Evolutionary conservation across 2,888 invertebrate genomes (phyloP).

Genomic region (Drosophila nr. perissopoda): DNA sequence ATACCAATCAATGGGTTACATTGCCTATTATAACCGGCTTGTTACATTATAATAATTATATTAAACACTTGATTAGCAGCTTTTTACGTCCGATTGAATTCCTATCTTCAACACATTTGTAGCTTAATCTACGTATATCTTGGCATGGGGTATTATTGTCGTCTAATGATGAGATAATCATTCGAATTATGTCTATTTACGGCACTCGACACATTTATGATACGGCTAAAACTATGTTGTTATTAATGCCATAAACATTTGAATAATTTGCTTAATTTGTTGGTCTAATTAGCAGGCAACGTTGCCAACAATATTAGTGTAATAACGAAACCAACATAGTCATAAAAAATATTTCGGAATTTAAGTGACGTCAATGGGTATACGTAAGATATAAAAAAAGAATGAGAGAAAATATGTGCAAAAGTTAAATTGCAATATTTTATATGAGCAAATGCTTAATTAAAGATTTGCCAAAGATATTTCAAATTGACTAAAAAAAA

Average conservation of each 20-base stretch:
- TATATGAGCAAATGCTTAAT: neutral
- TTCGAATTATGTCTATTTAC: slow-evolving; percentile 13
- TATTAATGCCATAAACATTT: slow-evolving; percentile 5
- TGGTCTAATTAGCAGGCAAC: slow-evolving; percentile 14
- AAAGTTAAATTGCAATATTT: neutral
- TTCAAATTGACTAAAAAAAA: too few relatives aligned
- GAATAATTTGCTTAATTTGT: slow-evolving; percentile 4
- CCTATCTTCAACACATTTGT: neutral
- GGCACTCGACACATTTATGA: slow-evolving; percentile 8
- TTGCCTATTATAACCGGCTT: slow-evolving; percentile 4
- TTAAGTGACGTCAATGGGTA: neutral
- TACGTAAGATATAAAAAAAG: neutral
- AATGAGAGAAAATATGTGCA: neutral
- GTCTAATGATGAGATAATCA: neutral
- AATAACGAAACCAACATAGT: slow-evolving; percentile 7
- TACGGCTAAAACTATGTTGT: neutral
- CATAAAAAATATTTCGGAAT: neutral
- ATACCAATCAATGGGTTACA: slow-evolving; percentile 6
- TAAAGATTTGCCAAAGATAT: neutral
- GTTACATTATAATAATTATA: slow-evolving; percentile 1
- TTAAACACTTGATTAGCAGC: neutral
- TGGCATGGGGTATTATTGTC: neutral
- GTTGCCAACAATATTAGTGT: slow-evolving; percentile 3
- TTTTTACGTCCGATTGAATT: neutral
- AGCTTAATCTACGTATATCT: neutral